Percentiles rank a stretch among this genome's conserved stretches.
Evolutionary conservation across 2,113 vertebrate species (phyloP).

Genomic region (Mirza zaza): DNA sequence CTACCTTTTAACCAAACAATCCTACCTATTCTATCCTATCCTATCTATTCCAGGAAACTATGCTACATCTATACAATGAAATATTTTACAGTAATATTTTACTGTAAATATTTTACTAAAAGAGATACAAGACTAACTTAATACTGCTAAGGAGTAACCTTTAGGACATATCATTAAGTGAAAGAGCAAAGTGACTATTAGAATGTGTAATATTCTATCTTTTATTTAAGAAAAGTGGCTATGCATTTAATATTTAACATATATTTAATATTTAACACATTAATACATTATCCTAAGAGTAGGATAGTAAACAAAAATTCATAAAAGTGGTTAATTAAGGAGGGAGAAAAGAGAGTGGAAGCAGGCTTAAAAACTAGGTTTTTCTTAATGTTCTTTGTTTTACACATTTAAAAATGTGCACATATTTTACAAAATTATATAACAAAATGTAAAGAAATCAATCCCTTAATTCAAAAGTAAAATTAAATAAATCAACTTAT

Average conservation of each 20-base stretch:
- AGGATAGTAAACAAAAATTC: background rate
- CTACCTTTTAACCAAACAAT: background rate
- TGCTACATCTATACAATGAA: background rate
- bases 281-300: background rate
- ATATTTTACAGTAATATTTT: background rate
- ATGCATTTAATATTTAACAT: background rate
- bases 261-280: background rate
- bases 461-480: background rate
- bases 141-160: background rate
- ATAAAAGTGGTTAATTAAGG: background rate
- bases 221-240: background rate
- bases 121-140: background rate
- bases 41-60: background rate
- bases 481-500: background rate
- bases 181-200: background rate
- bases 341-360: background rate
- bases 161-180: background rate
- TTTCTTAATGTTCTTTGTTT: background rate
- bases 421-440: background rate
- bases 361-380: background rate
- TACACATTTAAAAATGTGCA: background rate
- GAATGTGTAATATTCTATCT: background rate
- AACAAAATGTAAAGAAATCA: background rate
- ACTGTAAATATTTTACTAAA: no score
- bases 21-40: no score